phyloP scores from a whole-genome alignment of 2,888 invertebrate genomes.

The Malacosoma neustria region DNA sequence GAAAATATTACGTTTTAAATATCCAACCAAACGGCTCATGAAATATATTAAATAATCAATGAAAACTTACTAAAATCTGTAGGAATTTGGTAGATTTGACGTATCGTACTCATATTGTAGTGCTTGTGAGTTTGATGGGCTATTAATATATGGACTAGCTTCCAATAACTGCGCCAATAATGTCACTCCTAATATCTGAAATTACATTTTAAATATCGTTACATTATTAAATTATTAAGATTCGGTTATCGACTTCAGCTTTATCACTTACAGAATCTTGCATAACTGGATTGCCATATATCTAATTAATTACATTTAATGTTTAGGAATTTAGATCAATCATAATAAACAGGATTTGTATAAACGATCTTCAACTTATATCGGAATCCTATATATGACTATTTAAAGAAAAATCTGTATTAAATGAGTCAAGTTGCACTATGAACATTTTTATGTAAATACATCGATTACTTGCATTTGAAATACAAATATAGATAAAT shows the following conservation, averaged over 20 bases:
- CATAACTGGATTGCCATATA: background rate
- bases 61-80: constrained; percentile 54
- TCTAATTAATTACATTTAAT: background rate
- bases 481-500: too few relatives aligned
- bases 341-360: background rate
- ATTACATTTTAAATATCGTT: too few relatives aligned
- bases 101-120: constrained; percentile 48
- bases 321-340: background rate
- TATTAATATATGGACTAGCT: constrained; percentile 33
- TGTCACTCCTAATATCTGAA: constrained; percentile 37
- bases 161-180: constrained; percentile 26
- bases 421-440: too few relatives aligned
- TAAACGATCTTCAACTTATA: constrained; percentile 3
- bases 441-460: too few relatives aligned
- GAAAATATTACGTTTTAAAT: too few relatives aligned
- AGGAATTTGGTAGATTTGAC: constrained; percentile 54
- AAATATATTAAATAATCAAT: background rate
- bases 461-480: too few relatives aligned
- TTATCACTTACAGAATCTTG: background rate
- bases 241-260: background rate
- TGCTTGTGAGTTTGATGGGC: constrained; percentile 39
- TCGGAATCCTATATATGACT: constrained; percentile 2
- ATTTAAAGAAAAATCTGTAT: background rate
- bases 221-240: too few relatives aligned
- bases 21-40: too few relatives aligned